Percentiles rank a stretch among this genome's conserved stretches.
Evolutionary conservation across 1,140 invertebrate genomes (phyloP).

Genomic region (Prorops nasuta): DNA sequence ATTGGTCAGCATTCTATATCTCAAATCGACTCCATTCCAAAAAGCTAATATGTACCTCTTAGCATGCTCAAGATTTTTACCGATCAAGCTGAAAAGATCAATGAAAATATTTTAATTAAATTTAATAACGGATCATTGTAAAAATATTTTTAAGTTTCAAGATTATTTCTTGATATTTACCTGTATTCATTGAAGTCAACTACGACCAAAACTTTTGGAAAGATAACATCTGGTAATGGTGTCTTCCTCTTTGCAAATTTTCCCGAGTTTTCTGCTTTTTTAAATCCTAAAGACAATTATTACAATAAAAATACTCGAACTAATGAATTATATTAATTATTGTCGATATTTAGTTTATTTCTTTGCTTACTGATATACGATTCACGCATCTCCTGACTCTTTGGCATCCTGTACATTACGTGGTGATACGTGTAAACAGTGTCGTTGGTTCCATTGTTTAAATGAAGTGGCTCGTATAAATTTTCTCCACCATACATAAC

Average conservation of each 20-base stretch:
- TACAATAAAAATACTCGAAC: no score
- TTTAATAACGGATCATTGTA: slow-evolving; percentile 1
- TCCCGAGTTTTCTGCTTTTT: no score
- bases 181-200: slow-evolving; percentile 31
- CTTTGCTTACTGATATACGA: slow-evolving; percentile 14
- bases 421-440: slow-evolving; percentile 28
- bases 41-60: slow-evolving; percentile 22
- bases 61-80: slow-evolving; percentile 2
- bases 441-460: slow-evolving; percentile 1
- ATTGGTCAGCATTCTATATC: slow-evolving; percentile 21
- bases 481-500: slow-evolving; percentile 12
- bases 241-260: no score
- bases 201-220: slow-evolving; percentile 37
- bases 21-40: slow-evolving; percentile 31
- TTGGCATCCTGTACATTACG: slow-evolving; percentile 37
- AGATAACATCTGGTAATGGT: slow-evolving; percentile 24
- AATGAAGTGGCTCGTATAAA: slow-evolving; percentile 2
- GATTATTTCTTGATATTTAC: slow-evolving; percentile 25
- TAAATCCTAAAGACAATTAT: no score
- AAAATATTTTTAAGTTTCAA: neutral
- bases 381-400: no score
- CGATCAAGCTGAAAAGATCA: slow-evolving; percentile 9
- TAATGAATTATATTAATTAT: no score
- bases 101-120: slow-evolving; percentile 1
- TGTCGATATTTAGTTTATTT: no score